Evolutionary conservation across 2,797 vertebrate species (phyloP).

Genomic region (Neoniphon sammara): DNA sequence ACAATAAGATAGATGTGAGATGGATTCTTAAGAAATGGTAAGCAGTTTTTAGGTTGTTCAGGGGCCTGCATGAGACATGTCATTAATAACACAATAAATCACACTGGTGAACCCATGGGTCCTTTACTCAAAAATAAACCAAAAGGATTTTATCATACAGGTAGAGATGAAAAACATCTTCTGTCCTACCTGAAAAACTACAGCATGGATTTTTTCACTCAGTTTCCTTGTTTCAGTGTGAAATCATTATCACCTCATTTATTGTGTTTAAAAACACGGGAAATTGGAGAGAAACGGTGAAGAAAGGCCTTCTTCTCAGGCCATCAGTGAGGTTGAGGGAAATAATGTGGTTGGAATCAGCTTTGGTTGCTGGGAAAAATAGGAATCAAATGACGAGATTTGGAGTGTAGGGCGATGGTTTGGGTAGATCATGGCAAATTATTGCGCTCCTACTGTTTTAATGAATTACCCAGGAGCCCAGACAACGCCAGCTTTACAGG

Average conservation of each 20-base stretch:
- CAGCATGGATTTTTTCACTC: not conserved
- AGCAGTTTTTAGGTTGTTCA: not conserved
- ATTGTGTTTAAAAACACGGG: conserved; percentile 11
- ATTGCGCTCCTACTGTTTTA: conserved; percentile 41
- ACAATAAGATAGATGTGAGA: conserved; percentile 14
- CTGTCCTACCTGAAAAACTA: not conserved
- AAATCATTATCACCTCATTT: conserved; percentile 24
- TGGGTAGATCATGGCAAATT: conserved; percentile 42
- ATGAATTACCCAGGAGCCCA: conserved; percentile 55
- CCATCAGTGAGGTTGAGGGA: not conserved
- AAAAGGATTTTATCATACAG: conserved; percentile 1
- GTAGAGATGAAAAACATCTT: not conserved
- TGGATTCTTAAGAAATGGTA: not conserved
- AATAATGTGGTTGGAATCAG: conserved; percentile 33
- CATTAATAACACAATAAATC: conserved; percentile 14
- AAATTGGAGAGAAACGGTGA: conserved; percentile 14
- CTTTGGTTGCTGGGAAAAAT: conserved; percentile 27
- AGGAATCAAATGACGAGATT: conserved; percentile 40
- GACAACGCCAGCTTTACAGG: conserved; percentile 25
- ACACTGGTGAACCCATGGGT: not conserved
- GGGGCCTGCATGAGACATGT: conserved; percentile 5
- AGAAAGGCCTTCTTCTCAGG: conserved; percentile 23
- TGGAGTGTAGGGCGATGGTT: conserved; percentile 15
- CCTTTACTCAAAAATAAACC: not conserved
- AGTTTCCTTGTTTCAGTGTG: conserved; percentile 15